Percentiles rank a stretch among this genome's conserved stretches.
Conservation (phyloP, 2,113 vertebrate species). For the Hucho hucho region DNA sequence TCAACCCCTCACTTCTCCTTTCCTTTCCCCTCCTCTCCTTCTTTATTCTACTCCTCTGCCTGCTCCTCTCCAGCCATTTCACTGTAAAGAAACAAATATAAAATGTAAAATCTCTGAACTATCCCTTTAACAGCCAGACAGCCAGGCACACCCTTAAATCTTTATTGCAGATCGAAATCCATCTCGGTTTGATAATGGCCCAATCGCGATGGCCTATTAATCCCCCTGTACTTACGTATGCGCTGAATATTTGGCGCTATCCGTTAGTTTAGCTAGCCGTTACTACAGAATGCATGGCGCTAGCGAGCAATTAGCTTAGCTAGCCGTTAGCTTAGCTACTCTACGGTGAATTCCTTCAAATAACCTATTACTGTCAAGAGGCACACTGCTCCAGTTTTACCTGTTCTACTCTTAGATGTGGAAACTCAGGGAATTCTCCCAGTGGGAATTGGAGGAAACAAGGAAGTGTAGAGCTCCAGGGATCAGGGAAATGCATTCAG, state of each 20-base stretch:
- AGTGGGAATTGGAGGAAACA: not conserved
- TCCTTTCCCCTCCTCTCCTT: too few relatives aligned
- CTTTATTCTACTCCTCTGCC: too few relatives aligned
- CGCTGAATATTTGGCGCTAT: not conserved
- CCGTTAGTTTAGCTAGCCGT: too few relatives aligned
- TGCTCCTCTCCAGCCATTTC: too few relatives aligned
- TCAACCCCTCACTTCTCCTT: slow-evolving; percentile 27
- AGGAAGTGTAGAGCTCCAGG: too few relatives aligned
- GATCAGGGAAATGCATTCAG: too few relatives aligned
- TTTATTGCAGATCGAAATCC: not conserved
- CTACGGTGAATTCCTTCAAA: slow-evolving; percentile 9
- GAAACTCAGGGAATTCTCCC: not conserved
- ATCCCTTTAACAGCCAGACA: not conserved
- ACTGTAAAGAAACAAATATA: too few relatives aligned
- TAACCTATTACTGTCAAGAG: slow-evolving; percentile 10
- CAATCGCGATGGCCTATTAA: too few relatives aligned
- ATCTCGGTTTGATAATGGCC: not conserved
- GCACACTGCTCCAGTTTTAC: not conserved
- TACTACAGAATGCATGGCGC: too few relatives aligned
- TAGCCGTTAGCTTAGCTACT: not conserved
- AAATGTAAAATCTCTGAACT: too few relatives aligned
- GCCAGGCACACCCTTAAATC: not conserved
- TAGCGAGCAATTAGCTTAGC: not conserved
- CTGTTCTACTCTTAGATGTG: slow-evolving; percentile 1
- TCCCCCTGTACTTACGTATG: not conserved